These are phyloP conservation scores for Forbesichthys agassizii DNA, from an alignment of 2,113 vertebrate species.

Conservation along the genomic window DNA sequence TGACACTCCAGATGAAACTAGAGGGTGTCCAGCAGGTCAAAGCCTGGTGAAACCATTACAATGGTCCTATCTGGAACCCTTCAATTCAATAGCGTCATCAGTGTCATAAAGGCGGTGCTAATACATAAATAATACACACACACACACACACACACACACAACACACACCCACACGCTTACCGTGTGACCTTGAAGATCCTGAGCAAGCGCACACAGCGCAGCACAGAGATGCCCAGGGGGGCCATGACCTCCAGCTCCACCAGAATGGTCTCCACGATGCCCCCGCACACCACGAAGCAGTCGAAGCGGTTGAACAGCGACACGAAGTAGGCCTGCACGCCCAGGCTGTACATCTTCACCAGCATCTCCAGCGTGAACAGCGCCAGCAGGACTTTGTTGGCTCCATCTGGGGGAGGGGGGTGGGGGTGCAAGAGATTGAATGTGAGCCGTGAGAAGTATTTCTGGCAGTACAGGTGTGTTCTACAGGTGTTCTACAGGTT, in stretches of 20 bases:
- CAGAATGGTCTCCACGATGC: slow-evolving; percentile 95
- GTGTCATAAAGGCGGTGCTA: too few species aligned
- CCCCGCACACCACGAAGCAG: slow-evolving; percentile 98
- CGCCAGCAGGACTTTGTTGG: slow-evolving; percentile 96
- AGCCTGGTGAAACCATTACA: too few species aligned
- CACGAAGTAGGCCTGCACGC: slow-evolving; percentile 96
- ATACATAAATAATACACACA: not conserved
- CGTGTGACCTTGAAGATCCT: slow-evolving; percentile 98
- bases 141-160: too few species aligned
- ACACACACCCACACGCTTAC: slow-evolving; percentile 70
- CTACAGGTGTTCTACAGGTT: too few species aligned
- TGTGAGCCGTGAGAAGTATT: not conserved
- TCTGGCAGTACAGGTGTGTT: too few species aligned
- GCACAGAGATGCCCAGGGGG: slow-evolving; percentile 95
- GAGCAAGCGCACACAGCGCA: slow-evolving; percentile 95
- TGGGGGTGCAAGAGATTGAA: not conserved
- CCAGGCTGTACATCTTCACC: slow-evolving; percentile 98
- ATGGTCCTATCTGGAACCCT: too few species aligned
- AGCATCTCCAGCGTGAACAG: slow-evolving; percentile 98
- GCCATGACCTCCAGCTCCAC: slow-evolving; percentile 97
- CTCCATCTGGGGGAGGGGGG: slow-evolving; percentile 79
- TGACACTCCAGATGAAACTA: too few species aligned
- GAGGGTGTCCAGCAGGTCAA: too few species aligned
- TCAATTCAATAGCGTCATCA: too few species aligned
- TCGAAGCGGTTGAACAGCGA: slow-evolving; percentile 99